phyloP scores from a whole-genome alignment of 2,113 vertebrate genomes.

The Ceyx melanurus region DNA sequence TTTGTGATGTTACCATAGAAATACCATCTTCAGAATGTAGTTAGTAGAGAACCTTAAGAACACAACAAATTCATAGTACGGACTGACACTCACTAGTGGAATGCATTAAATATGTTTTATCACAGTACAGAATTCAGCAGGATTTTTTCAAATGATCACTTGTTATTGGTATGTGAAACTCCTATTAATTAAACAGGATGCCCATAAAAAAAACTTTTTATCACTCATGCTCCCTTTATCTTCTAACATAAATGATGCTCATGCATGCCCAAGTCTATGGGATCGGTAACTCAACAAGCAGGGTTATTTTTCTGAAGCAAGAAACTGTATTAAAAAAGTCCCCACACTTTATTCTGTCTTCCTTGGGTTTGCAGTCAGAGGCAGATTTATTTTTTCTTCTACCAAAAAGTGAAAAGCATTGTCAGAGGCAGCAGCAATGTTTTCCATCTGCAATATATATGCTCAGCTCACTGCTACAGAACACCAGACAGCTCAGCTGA shows the following conservation, averaged over 20 bases:
- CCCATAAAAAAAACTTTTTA: neutral
- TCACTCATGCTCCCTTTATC: neutral
- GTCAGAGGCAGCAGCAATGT: neutral
- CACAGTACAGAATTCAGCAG: neutral
- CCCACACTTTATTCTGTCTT: neutral
- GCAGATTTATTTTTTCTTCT: neutral
- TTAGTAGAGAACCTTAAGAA: neutral
- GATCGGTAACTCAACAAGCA: neutral
- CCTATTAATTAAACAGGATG: neutral
- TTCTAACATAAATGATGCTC: neutral
- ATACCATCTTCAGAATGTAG: neutral
- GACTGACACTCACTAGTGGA: neutral
- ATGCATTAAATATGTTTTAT: neutral
- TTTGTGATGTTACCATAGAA: neutral
- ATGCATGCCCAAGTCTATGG: neutral
- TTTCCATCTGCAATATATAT: neutral
- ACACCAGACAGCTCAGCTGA: rapidly evolving
- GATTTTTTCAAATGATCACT: neutral
- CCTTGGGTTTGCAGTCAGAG: neutral
- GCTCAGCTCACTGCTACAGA: neutral
- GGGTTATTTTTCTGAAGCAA: neutral
- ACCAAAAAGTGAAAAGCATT: neutral
- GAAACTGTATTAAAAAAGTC: rapidly evolving
- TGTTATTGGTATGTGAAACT: neutral
- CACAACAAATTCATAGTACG: neutral